Conservation (phyloP, 1,140 invertebrate genomes). For the Brachionus paranguensis region DNA sequence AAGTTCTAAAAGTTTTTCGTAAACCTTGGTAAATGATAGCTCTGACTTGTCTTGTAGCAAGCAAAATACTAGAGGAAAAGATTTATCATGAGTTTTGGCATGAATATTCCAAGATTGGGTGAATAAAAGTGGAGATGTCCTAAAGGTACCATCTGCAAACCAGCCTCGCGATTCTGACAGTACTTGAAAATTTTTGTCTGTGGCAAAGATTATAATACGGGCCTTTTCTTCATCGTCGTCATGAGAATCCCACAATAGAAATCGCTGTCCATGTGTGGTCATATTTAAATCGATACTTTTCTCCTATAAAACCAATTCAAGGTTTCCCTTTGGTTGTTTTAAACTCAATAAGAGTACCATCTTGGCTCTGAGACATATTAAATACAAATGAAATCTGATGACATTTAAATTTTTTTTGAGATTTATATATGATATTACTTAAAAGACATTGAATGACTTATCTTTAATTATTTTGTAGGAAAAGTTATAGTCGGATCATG, state of each 20-base stretch:
- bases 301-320: too few relatives aligned
- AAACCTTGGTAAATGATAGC: background rate
- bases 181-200: background rate
- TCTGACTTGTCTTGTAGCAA: background rate
- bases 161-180: background rate
- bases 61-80: background rate
- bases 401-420: background rate
- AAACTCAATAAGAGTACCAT: too few relatives aligned
- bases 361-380: background rate
- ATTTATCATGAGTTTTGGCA: background rate
- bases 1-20: background rate
- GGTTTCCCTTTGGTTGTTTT: too few relatives aligned
- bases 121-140: background rate
- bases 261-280: background rate
- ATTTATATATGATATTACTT: too few relatives aligned
- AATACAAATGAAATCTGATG: too few relatives aligned
- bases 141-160: background rate
- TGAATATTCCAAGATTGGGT: background rate
- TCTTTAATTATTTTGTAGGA: too few relatives aligned
- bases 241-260: background rate
- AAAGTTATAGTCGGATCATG: too few relatives aligned
- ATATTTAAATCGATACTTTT: background rate
- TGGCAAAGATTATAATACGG: background rate
- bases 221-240: background rate
- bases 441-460: too few relatives aligned